Conservation (phyloP, 2,797 vertebrate species). For the Acanthurus tractus region DNA sequence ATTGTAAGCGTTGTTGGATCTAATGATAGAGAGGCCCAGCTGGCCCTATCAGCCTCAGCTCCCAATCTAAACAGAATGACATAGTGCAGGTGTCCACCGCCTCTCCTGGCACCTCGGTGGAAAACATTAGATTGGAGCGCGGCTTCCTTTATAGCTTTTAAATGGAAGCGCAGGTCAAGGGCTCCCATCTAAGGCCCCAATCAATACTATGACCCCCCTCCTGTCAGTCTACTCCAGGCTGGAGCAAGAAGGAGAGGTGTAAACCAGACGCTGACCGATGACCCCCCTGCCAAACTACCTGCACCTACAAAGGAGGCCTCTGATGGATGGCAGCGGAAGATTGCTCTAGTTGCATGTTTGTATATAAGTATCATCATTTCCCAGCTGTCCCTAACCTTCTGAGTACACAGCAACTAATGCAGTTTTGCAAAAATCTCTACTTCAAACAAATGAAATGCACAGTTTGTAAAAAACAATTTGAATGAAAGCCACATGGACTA, state of each 20-base stretch:
- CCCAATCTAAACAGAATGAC: slow-evolving; percentile 90
- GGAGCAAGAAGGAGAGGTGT: slow-evolving; percentile 64
- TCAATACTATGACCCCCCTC: slow-evolving; percentile 82
- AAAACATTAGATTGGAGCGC: slow-evolving; percentile 88
- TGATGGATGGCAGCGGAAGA: slow-evolving; percentile 76
- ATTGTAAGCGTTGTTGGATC: slow-evolving; percentile 81
- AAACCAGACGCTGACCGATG: slow-evolving; percentile 80
- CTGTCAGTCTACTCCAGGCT: slow-evolving; percentile 36
- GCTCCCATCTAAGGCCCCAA: slow-evolving; percentile 80
- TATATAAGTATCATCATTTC: slow-evolving; percentile 77
- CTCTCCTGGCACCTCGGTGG: slow-evolving; percentile 84
- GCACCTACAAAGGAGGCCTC: slow-evolving; percentile 71
- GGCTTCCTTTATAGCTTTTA: slow-evolving; percentile 90
- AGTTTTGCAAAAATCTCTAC: not conserved
- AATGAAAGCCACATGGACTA: not conserved
- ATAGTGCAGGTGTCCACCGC: slow-evolving; percentile 90
- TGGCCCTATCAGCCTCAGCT: slow-evolving; percentile 81
- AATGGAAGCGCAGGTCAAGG: slow-evolving; percentile 88
- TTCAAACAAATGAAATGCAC: not conserved
- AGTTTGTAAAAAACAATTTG: not conserved
- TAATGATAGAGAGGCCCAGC: slow-evolving; percentile 81
- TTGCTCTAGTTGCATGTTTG: slow-evolving; percentile 77
- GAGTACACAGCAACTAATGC: slow-evolving; percentile 35
- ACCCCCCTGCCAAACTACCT: slow-evolving; percentile 76
- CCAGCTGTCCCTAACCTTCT: slow-evolving; percentile 71